Evolutionary conservation across 2,797 vertebrate species (phyloP), one percentile per base, ranked within the genome.

Genomic region (Stomatorhinus walkeri): DNA sequence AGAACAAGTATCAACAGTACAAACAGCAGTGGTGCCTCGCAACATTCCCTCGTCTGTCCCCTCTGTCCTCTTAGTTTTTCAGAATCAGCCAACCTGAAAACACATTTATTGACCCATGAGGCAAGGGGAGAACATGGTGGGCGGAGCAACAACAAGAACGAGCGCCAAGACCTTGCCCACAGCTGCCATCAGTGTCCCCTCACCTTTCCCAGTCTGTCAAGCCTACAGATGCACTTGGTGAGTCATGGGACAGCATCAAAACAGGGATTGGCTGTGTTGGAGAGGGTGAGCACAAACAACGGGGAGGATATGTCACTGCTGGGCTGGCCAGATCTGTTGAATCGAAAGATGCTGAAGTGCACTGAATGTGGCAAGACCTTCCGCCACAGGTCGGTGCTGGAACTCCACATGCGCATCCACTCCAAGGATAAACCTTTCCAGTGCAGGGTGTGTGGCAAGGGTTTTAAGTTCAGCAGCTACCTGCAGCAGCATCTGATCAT

Each of bases 351-450:
- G 0, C 93, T 95, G 76, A 95, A 93, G 88, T 97, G 96, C 91
- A 91, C 92, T 0, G 95, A 96, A 61, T 97, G 96, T 76, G 95
- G 92, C 2, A 96, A 96, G 92, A 90, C 91, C 0, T 97, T 97
- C 91, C 95, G 94, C 76, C 96, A 96, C 89, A 94, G 95, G 22
- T 96, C 96, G 0, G 96, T 96, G 72, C 92, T 96, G 88, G 95
- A 95, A 91, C 91, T 96, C 64, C 96, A 97, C 87, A 96, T 95
- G 95, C 96, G 96, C 88, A 94, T 95, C 91, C 96, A 97, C 93
- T 94, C 94, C 91, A 96, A 95, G 91, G 95, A 95, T 88, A 95
- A 94, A 90, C 96, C 95, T 7, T 96, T 96, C 91, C 94, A 94
- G 91, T 97, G 96, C 91, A 95, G 95, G 87, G 94, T 95, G 88